Base-by-base conservation (phyloP, 2,113 vertebrate genomes). In the Nicator chloris region DNA sequence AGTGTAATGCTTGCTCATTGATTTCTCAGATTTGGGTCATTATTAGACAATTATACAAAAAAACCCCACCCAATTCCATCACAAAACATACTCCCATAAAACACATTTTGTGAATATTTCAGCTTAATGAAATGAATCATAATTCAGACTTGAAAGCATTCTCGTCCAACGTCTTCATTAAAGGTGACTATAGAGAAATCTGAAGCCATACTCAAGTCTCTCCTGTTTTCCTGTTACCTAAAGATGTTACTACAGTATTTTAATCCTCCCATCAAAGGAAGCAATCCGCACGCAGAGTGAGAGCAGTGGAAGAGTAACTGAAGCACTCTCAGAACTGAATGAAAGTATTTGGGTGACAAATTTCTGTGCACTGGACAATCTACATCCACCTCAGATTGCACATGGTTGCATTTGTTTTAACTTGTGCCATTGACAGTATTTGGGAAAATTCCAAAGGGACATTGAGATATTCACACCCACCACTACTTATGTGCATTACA, bases 401-500 rank as follows among this genome's bases (percentile, higher is more conserved):
- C 1, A 4, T 5, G 35, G 7, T 7, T 53, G 27, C 27, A 35
- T 60, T 63, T 50, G 53, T 63, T 81, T 73, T 73, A 92, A 44
- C 6, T 51, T 59, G 39, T 47, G 65, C 30, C 42, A 30, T 1
- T 42, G 8, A 64, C 13, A 57, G 7, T 18, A 69, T 31, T 8
- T 47, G 40, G 17, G 16, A 72, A 79, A 39, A 33, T 26, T 71
- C 50, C 45, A 86, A 76, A 72, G 13, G 23, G 24, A 51, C 12
- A 6, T 13, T 15, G 26, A 80, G 23, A 50, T 61, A 35, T 20
- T 70, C 35, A 39, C 18, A 57, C 5, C 35, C 27, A 78, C 26
- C 9, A 45, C 17, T 27, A 31, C 7, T 33, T 44, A n/a, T 0
- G 2, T 1, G 1, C 21, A 19, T 39, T 57, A 35, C 17, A 37